Conservation (phyloP, 1,140 invertebrate species). For the Trichonephila clavipes region DNA sequence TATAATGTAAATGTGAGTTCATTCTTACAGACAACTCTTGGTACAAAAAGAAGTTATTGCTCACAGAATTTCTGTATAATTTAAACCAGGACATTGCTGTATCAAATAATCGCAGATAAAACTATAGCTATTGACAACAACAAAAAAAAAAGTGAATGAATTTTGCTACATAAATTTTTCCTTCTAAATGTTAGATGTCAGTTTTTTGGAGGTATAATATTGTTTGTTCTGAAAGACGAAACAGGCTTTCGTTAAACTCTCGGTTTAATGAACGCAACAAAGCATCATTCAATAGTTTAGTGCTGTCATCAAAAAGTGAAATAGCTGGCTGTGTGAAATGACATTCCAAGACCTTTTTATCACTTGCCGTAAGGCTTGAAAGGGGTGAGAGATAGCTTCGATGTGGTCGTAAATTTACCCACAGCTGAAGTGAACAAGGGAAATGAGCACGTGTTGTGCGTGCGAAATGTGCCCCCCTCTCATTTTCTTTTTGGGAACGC, state of each 20-base stretch:
- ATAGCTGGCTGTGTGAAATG: background rate
- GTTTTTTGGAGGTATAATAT: background rate
- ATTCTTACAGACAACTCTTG: too few relatives aligned
- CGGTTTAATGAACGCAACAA: constrained; percentile 30
- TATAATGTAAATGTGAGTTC: too few relatives aligned
- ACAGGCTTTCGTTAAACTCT: background rate
- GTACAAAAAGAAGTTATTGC: too few relatives aligned
- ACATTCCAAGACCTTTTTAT: constrained; percentile 62
- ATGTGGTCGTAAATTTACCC: constrained; percentile 49
- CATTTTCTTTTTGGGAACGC: background rate
- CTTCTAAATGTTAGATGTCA: background rate
- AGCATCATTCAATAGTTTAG: background rate
- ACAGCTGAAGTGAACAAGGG: background rate
- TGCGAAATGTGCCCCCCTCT: background rate
- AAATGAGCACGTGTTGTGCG: constrained; percentile 7
- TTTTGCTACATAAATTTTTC: background rate
- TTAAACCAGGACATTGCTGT: background rate
- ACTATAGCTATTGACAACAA: background rate
- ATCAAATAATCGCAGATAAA: background rate
- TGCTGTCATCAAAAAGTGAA: constrained; percentile 4
- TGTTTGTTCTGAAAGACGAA: background rate
- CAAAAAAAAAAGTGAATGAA: background rate
- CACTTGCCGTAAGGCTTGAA: constrained; percentile 33
- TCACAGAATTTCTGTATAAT: background rate
- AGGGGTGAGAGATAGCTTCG: constrained; percentile 52